Base-by-base conservation (phyloP, 2,888 invertebrate genomes). In the Taenaris catops region DNA sequence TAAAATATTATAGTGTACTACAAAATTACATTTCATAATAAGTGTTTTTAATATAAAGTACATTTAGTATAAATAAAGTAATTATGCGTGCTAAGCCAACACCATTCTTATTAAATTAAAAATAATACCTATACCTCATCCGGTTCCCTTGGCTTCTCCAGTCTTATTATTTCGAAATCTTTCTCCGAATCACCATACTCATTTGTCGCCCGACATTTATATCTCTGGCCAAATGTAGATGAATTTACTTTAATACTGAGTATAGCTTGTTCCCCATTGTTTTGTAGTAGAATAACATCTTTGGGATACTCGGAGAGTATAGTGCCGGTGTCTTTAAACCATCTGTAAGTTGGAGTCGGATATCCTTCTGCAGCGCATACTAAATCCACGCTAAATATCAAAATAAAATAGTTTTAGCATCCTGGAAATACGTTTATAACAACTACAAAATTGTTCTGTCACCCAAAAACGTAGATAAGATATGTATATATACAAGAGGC, bases 321-420 rank as follows among this genome's bases (percentile, higher is more conserved):
- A 3, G 61, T 57, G 2, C 51, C 55, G 1, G 58, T 35, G 14
- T 67, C 65, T 42, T 63, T 60, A 40, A 68, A 74, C 70, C 74
- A 76, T 41, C 63, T 63, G 39, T 72, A 83, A 2, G 63, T 58
- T 0, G 81, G 70, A 4, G 46, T 32, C 0, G 83, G 83, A 41
- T 56, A 69, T 0, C 60, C 79, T 2, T 45, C 46, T 2, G 79
- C 73, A 8, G 53, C 51, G 45, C 83, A 84, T 8, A 50, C 44
- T 18, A 83, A 49, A 5, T 70, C 55, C 7, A 75, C 62, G 34
- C 83, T 83, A 49, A 25, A 23, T 8, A n/a, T n/a, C n/a, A n/a
- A n/a, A n/a, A n/a, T n/a, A n/a, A n/a, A n/a, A n/a, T n/a, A n/a
- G n/a, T n/a, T n/a, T n/a, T n/a, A n/a, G n/a, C n/a, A n/a, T n/a